Evolutionary conservation across 2,888 invertebrate species (phyloP).

Genomic region (Carpatolechia fugitivella): DNA sequence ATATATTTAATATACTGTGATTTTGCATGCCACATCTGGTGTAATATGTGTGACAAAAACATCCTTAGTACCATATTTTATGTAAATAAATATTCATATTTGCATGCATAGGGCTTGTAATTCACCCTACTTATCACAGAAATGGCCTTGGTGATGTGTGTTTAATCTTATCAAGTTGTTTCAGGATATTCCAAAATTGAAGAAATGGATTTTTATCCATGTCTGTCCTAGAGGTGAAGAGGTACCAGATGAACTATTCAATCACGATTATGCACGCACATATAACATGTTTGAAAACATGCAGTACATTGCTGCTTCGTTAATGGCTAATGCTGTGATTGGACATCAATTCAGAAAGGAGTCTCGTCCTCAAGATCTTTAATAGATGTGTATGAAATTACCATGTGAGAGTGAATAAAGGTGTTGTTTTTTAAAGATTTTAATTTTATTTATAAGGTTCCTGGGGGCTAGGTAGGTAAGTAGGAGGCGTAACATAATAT

Average conservation of each 20-base stretch:
- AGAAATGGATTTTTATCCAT: conserved; percentile 62
- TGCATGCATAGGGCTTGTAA: no score
- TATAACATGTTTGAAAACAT: conserved; percentile 56
- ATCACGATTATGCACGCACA: conserved; percentile 46
- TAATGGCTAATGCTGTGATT: conserved; percentile 51
- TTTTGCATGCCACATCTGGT: no score
- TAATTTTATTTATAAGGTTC: no score
- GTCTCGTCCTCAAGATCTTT: background rate
- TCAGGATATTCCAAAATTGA: conserved; percentile 45
- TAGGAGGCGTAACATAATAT: no score
- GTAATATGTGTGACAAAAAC: no score
- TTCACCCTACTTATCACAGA: no score
- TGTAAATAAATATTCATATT: no score
- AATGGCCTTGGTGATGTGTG: no score
- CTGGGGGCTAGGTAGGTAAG: no score
- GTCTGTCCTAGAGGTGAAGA: conserved; percentile 59
- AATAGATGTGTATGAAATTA: background rate
- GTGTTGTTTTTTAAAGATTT: background rate
- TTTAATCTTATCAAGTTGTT: conserved; percentile 15
- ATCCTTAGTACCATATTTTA: no score
- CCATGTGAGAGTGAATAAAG: background rate
- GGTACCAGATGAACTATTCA: conserved; percentile 49
- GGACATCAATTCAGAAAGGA: conserved; percentile 34
- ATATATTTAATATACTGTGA: no score
- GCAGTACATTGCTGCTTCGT: conserved; percentile 59